Base-by-base conservation (phyloP, 1,140 invertebrate genomes). In the Aphaenogaster rudis region DNA sequence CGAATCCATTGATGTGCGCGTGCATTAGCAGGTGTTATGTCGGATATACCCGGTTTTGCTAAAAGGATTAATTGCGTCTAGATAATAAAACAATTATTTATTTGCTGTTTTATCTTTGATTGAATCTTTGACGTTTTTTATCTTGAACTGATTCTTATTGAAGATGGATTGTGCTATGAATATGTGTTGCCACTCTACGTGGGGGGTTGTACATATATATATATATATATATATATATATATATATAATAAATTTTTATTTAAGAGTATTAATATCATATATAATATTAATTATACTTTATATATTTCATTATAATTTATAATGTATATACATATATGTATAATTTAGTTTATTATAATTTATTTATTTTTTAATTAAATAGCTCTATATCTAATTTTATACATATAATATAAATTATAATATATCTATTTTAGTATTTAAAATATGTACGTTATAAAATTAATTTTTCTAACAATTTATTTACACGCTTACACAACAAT, bases 371-470 rank as follows among this genome's bases (percentile, higher is more conserved):
- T 28, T 28, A 28, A 28, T 28, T 28, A 28, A 28, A 28, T 28
- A 28, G 28, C 28, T 28, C 28, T 28, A 28, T 28, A 28, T 28
- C 28, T 28, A 28, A 28, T 28, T 28, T 28, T 28, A 28, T 28
- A 28, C 28, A 28, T 28, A 28, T 28, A 28, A 28, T 28, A 28
- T 28, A 28, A 28, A 28, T 28, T n/a, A 21, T 21, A 21, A 57
- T 57, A 57, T 57, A 21, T 21, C 1, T 61, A 33, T 28, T 13
- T 61, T 66, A 33, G 15, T 0, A 61, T 36, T 36, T 36, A 33
- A 69, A 11, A 21, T 15, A 48, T 71, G 15, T 71, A 13, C 48
- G 5, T 50, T 72, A 36, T n/a, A 72, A 72, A 72, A 72, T 72
- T n/a, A 15, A 33, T 72, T 52, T 72, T 52, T 13, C 8, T 33